Evolutionary conservation across 2,888 invertebrate species (phyloP), one percentile per base, ranked within the genome.

Genomic region (Erpobdella octoculata): DNA sequence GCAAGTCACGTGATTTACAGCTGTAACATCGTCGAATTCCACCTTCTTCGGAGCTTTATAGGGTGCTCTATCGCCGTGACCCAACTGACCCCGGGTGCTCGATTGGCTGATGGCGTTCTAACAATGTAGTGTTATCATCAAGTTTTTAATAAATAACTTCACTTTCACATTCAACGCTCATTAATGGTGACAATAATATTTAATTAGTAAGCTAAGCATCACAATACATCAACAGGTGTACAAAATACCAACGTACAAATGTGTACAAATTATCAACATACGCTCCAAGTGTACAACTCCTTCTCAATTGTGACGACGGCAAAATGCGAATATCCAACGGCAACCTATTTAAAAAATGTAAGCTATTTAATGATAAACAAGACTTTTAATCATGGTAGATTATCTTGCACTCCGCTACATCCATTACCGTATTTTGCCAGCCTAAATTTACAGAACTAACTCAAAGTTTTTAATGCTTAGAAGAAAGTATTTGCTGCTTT

Each of bases 221-320:
- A n/a, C n/a, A n/a, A n/a, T n/a, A n/a, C n/a, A n/a, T 28, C 8
- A 9, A 53, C 48, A 9, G 53, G 53, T 9, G 41, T 41, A 9
- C 9, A 25, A 6, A 5, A 53, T 8, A 53, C 2, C 21, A 28
- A 28, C 21, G 8, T 5, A 4, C 4, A 28, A n/a, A 53, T 21
- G 46, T 46, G 5, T 2, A n/a, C 12, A 6, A 62, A 62, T 4
- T 33, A 12, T 18, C 1, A 12, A 76, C 76, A 70, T 76, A 81
- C 82, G 5, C 80, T 79, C 83, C 83, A 83, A 33, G 82, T 83
- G 74, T 80, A 83, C 4, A 83, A 74, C 69, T 83, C 82, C 69
- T 81, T 82, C 74, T 83, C 83, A 74, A 82, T 78, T 1, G 82
- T 82, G 33, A 83, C 79, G 3, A 81, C 82, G 72, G 81, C 82